Percentiles rank a stretch among this genome's conserved stretches.
Evolutionary conservation across 2,113 vertebrate genomes (phyloP).

Genomic region (Mus pahari): DNA sequence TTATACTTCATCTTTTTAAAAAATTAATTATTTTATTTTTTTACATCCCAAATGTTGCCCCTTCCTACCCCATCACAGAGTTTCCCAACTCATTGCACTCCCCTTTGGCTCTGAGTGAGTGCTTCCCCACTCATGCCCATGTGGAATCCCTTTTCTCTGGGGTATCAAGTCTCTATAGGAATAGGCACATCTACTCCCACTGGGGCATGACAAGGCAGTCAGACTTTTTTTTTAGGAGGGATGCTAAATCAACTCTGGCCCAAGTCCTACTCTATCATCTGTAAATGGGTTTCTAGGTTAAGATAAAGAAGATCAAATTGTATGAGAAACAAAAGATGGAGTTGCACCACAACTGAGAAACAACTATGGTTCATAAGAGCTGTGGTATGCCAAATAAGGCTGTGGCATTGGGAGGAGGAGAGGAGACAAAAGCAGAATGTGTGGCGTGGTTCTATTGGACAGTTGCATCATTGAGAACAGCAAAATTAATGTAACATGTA

Average conservation of each 20-base stretch:
- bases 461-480: background rate
- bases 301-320: fast-evolving
- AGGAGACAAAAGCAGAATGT: fast-evolving
- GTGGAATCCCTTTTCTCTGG: too few relatives aligned
- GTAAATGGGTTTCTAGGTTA: background rate
- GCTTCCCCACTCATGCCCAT: fast-evolving
- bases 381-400: background rate
- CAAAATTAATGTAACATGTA: background rate
- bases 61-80: too few relatives aligned
- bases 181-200: too few relatives aligned
- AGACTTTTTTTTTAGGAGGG: background rate
- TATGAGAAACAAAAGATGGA: background rate
- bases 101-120: too few relatives aligned
- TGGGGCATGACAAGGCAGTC: too few relatives aligned
- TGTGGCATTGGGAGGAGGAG: fast-evolving
- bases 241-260: background rate
- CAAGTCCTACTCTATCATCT: background rate
- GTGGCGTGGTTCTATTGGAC: fast-evolving
- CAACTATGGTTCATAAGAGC: background rate
- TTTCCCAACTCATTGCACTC: too few relatives aligned
- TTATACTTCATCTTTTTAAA: background rate
- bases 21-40: too few relatives aligned
- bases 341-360: background rate
- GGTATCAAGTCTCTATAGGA: too few relatives aligned
- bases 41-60: too few relatives aligned